Base-by-base conservation (phyloP, 1,140 invertebrate genomes). In the Galleria mellonella region DNA sequence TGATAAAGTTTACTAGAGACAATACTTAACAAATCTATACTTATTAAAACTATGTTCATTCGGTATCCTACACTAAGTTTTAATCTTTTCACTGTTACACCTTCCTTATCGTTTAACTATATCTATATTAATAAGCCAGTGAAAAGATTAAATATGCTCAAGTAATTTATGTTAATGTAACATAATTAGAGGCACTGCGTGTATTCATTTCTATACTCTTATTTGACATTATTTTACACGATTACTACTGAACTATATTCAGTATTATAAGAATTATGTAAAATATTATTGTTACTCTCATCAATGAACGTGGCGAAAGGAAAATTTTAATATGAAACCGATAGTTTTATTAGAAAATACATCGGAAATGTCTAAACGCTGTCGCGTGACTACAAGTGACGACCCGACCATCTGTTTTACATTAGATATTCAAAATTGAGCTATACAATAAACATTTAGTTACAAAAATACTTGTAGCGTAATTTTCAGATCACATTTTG, bases 141-240 rank as follows among this genome's bases (percentile, higher is more conserved):
- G 72, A 75, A 78, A 77, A 78, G 72, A 76, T 57, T 76, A 87
- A 84, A 79, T 60, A 70, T 65, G 82, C 78, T 81, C 83, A 78
- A 74, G 69, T 84, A 85, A 86, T 84, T 86, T 86, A 87, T 85
- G 83, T 87, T 87, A 86, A 86, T 84, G 78, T 87, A 87, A 86
- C 83, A 87, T 87, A 87, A 87, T 86, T 83, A 86, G 83, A 86
- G 83, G 83, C 83, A 86, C 83, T 86, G 83, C 85, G 83, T 87
- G 83, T 88, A 83, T 86, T 86, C 82, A 74, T 68, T 70, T 72
- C 52, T 69, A 67, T 74, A 73, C 56, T 53, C 57, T 62, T 68
- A 72, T 58, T 51, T 59, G 50, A 55, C 51, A 66, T 53, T 68
- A 62, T 64, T 70, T 76, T 73, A 75, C 72, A 75, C 63, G 51